Evolutionary conservation across 37 sponge, comb jelly and placozoan genomes (phyloP).

Genomic region (Hexactinellida sp.): DNA sequence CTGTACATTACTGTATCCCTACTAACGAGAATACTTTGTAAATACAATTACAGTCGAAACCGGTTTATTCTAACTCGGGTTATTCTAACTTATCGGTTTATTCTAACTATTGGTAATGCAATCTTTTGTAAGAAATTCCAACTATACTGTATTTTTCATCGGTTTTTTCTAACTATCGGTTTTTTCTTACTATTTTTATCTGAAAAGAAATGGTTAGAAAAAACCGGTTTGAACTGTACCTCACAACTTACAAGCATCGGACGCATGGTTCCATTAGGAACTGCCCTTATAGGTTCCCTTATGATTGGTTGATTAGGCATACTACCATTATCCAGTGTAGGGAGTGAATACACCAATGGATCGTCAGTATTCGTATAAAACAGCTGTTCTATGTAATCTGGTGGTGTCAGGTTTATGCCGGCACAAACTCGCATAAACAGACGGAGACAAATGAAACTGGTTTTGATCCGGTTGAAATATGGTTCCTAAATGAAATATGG

Average conservation of each 20-base stretch:
- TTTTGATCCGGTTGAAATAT: background rate
- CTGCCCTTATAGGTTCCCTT: background rate
- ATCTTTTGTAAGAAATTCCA: no score
- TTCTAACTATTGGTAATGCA: no score
- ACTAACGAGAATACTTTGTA: no score
- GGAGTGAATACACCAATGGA: background rate
- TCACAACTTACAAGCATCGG: background rate
- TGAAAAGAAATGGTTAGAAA: no score
- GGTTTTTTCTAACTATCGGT: no score
- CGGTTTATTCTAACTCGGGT: no score
- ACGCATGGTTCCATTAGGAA: constrained; percentile 4
- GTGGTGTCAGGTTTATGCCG: background rate
- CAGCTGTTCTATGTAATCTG: background rate
- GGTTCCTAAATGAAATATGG: background rate
- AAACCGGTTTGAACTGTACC: no score
- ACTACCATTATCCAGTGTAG: background rate
- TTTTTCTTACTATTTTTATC: no score
- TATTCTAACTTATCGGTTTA: no score
- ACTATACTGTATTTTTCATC: no score
- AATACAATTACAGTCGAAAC: no score
- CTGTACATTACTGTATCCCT: no score
- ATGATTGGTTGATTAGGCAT: background rate
- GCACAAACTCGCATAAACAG: background rate
- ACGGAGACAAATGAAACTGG: background rate
- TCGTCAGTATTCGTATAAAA: background rate